A percentile compares a stretch with the other conserved stretches of the same genome.
Evolutionary conservation across 2,888 invertebrate species (phyloP).

Genomic region (Phyto melanocephala): DNA sequence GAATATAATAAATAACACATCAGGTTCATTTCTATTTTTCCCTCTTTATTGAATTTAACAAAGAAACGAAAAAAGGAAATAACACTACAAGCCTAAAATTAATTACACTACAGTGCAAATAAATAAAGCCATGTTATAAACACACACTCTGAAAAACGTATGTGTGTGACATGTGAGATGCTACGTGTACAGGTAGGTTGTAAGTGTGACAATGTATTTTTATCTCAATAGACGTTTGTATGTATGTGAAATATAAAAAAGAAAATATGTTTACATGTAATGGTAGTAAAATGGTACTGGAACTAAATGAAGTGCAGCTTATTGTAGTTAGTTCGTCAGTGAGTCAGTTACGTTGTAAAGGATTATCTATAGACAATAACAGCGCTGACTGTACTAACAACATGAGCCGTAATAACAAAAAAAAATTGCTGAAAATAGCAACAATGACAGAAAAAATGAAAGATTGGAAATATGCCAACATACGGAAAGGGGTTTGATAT

Average conservation of each 20-base stretch:
- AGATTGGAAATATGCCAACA: conserved; percentile 56
- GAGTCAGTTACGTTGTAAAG: conserved; percentile 47
- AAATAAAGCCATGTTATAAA: conserved; percentile 18
- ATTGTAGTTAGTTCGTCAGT: conserved; percentile 46
- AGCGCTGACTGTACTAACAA: conserved; percentile 3
- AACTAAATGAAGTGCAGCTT: conserved; percentile 64
- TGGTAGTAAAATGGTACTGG: conserved; percentile 57
- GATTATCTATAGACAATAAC: conserved; percentile 53
- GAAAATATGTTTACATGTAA: conserved; percentile 44
- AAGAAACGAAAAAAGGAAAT: background rate
- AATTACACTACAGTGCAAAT: conserved; percentile 58
- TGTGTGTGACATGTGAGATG: background rate
- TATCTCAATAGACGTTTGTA: background rate
- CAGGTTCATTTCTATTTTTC: background rate
- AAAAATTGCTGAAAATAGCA: conserved; percentile 41
- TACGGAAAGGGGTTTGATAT: background rate
- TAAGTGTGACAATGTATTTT: conserved; percentile 23
- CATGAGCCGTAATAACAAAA: conserved; percentile 15
- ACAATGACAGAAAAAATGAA: conserved; percentile 40
- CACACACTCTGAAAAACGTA: background rate
- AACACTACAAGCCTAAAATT: conserved; percentile 45
- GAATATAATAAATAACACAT: conserved; percentile 39
- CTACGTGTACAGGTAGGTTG: no score
- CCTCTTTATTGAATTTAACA: background rate
- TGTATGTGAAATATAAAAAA: conserved; percentile 11